phyloP scores from a whole-genome alignment of 1,140 invertebrate genomes.

The Steinernema feltiae region DNA sequence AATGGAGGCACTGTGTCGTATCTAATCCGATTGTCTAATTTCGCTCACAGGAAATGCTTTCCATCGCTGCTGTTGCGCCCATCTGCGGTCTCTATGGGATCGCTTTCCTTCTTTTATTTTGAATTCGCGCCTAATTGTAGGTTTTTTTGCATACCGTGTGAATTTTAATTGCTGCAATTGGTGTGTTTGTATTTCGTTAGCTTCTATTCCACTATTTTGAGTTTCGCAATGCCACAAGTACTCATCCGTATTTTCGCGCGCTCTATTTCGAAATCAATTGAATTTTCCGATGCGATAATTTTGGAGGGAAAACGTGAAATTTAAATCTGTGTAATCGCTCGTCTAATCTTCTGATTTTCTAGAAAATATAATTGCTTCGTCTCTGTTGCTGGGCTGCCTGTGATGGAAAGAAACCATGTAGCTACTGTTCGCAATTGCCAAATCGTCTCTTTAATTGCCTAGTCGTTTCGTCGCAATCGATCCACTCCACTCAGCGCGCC shows the following conservation, averaged over 20 bases:
- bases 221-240: too few species aligned
- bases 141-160: neutral
- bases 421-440: slow-evolving; percentile 1
- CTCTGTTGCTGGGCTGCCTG: neutral
- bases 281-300: too few species aligned
- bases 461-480: neutral
- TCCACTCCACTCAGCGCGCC: neutral
- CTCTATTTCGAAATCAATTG: too few species aligned
- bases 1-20: neutral
- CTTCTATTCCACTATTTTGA: too few species aligned
- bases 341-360: neutral
- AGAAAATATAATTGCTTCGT: neutral
- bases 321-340: neutral
- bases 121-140: neutral
- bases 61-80: neutral
- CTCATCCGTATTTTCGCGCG: too few species aligned
- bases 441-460: neutral
- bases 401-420: neutral
- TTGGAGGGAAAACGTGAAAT: neutral
- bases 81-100: slow-evolving; percentile 7
- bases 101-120: neutral
- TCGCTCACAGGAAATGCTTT: neutral
- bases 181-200: too few species aligned
- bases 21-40: neutral
- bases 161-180: neutral